Conservation (phyloP, 1,140 invertebrate species). For the Drosophila littoralis region DNA sequence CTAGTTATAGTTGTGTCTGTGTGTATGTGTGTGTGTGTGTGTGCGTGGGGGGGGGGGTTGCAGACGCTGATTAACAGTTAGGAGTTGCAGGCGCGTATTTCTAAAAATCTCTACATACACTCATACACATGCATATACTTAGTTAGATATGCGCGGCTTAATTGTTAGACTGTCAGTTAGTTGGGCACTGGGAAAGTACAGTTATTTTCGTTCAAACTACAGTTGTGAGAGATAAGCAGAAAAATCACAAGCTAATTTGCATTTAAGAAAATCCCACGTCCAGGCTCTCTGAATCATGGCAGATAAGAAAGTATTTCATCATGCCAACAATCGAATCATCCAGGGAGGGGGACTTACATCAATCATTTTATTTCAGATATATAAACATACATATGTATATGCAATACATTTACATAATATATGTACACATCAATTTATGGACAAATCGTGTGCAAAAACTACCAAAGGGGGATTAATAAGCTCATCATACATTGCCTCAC, state of each 20-base stretch:
- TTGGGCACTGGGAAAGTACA: background rate
- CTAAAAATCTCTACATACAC: background rate
- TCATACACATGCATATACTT: background rate
- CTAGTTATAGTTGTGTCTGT: background rate
- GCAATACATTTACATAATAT: background rate
- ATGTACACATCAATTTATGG: no score
- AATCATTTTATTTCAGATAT: no score
- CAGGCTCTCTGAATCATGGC: slow-evolving; percentile 19
- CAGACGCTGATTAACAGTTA: background rate
- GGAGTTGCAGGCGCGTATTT: background rate
- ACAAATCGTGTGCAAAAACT: no score
- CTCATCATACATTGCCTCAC: no score
- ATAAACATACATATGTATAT: no score
- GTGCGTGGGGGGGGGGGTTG: background rate
- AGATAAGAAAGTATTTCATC: slow-evolving; percentile 14
- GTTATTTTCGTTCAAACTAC: background rate
- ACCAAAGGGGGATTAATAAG: no score
- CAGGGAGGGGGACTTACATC: no score
- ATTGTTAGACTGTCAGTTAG: background rate
- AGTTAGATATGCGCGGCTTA: background rate
- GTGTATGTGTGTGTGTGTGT: no score
- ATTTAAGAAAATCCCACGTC: slow-evolving; percentile 4
- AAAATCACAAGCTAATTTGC: slow-evolving; percentile 10
- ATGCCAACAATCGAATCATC: background rate
- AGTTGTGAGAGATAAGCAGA: background rate